These are phyloP conservation scores for Clarias pachynema DNA, from an alignment of 2,797 vertebrate genomes.

Conservation along the genomic window DNA sequence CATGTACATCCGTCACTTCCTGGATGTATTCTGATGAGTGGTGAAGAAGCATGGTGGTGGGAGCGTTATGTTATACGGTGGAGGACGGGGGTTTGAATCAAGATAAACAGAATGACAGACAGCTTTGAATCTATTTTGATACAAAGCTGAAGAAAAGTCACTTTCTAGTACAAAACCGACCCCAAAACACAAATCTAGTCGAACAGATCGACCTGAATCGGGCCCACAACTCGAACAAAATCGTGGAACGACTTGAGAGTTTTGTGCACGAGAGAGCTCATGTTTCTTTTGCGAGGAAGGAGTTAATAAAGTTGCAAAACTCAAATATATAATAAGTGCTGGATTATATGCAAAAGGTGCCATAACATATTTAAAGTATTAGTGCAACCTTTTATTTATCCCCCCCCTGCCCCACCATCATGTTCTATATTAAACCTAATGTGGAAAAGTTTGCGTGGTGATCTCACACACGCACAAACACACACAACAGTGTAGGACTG, in stretches of 20 bases:
- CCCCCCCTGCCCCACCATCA: not conserved
- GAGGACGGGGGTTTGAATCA: not conserved
- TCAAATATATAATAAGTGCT: no score
- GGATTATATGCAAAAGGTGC: no score
- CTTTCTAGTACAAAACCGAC: not conserved
- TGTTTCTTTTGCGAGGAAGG: no score
- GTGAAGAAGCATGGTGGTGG: constrained; percentile 2
- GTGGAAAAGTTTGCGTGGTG: constrained; percentile 6
- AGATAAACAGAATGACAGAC: not conserved
- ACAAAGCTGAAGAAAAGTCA: not conserved
- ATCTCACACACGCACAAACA: not conserved
- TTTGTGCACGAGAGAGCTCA: no score
- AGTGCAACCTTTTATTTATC: no score
- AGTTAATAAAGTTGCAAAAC: no score
- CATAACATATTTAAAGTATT: no score
- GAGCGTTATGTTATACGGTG: not conserved
- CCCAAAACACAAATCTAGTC: not conserved
- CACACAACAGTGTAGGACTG: not conserved
- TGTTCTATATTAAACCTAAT: not conserved
- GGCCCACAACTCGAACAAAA: no score
- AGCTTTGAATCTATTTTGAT: not conserved
- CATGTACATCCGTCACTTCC: no score
- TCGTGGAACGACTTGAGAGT: no score
- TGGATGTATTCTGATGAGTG: no score
- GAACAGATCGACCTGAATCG: no score